These are phyloP conservation scores for Coptodon bakossiorum DNA, from an alignment of 2,113 vertebrate species.

Conservation along the genomic window DNA sequence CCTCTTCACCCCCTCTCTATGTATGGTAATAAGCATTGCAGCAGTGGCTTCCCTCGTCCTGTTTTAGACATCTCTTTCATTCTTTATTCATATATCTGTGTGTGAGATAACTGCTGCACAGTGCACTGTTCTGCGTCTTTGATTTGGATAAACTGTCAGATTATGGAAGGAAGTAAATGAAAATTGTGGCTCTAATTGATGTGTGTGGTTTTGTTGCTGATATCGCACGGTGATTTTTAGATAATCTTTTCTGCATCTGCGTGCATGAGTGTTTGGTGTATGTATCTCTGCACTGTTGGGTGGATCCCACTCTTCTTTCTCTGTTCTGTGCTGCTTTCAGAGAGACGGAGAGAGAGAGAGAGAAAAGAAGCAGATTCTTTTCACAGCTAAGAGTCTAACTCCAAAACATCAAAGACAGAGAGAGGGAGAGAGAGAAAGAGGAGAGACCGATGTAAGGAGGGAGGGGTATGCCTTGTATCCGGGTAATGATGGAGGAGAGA, in stretches of 20 bases:
- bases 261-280: background rate
- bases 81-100: constrained; percentile 45
- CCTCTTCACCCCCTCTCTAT: constrained; percentile 12
- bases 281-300: constrained; percentile 16
- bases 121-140: background rate
- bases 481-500: constrained; percentile 39
- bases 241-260: background rate
- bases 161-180: background rate
- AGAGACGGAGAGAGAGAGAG: background rate
- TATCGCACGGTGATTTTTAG: background rate
- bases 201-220: background rate
- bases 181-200: background rate
- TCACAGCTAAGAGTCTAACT: constrained; percentile 57
- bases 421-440: background rate
- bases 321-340: background rate
- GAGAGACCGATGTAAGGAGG: background rate
- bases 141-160: background rate
- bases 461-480: constrained; percentile 48
- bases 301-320: constrained; percentile 23
- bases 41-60: constrained; percentile 49
- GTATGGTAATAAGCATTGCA: constrained; percentile 60
- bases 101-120: background rate
- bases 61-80: constrained; percentile 29
- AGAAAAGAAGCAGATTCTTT: constrained; percentile 1
- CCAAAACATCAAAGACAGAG: constrained; percentile 66